Evolutionary conservation across 2,888 invertebrate species (phyloP).

Genomic region (Pandemis cinnamomeana): DNA sequence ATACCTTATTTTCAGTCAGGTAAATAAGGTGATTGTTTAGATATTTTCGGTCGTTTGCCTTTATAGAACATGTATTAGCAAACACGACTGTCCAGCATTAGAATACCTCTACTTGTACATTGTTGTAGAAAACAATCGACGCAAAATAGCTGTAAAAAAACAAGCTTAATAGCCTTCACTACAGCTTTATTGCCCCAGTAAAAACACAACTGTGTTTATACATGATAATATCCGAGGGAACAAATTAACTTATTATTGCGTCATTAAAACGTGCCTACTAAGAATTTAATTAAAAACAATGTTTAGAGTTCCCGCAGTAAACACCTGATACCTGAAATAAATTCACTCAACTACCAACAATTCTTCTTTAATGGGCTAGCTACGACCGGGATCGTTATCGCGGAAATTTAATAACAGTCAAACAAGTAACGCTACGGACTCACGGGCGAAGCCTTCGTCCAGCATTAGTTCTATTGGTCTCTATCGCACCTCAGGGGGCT

Average conservation of each 20-base stretch:
- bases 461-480: neutral
- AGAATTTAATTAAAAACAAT: constrained; percentile 68
- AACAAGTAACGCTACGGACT: constrained; percentile 54
- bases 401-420: constrained; percentile 71
- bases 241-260: constrained; percentile 45
- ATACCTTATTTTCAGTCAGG: no score
- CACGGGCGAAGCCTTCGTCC: constrained; percentile 43
- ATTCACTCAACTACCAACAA: constrained; percentile 63
- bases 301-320: constrained; percentile 54
- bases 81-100: no score
- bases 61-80: no score
- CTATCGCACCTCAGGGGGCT: no score
- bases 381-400: constrained; percentile 63
- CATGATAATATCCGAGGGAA: constrained; percentile 38
- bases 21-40: no score
- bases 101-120: no score
- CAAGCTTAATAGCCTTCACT: constrained; percentile 11
- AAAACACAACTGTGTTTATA: constrained; percentile 27
- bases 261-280: constrained; percentile 49
- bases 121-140: neutral
- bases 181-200: constrained; percentile 21
- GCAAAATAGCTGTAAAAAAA: neutral
- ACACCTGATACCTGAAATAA: constrained; percentile 59
- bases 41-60: no score
- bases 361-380: constrained; percentile 68